Evolutionary conservation across 2,113 vertebrate species (phyloP).

Genomic region (Elephantulus edwardii): DNA sequence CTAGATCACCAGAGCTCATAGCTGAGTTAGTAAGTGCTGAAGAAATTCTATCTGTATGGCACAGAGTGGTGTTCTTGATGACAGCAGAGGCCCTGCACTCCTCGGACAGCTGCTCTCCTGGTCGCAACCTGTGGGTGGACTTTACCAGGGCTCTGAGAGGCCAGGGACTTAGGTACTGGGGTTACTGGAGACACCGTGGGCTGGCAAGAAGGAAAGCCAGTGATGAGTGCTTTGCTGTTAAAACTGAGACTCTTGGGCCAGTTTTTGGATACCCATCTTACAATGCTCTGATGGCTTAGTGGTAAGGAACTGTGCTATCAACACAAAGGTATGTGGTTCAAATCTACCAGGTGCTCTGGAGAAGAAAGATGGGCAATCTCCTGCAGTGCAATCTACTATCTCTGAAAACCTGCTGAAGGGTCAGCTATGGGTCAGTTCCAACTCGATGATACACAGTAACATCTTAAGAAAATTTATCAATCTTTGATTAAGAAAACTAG

Average conservation of each 20-base stretch:
- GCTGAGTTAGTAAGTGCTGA: not conserved
- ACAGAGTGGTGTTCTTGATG: not conserved
- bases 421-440: too few species aligned
- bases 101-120: not conserved
- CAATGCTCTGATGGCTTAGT: too few species aligned
- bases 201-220: not conserved
- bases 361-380: too few species aligned
- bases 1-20: too few species aligned
- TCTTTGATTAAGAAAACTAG: too few species aligned
- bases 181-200: not conserved
- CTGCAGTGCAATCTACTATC: too few species aligned
- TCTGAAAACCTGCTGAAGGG: too few species aligned
- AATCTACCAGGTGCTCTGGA: too few species aligned
- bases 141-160: not conserved
- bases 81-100: not conserved
- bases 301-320: too few species aligned
- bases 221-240: not conserved
- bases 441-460: too few species aligned
- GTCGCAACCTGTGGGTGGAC: not conserved
- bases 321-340: too few species aligned
- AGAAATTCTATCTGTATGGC: not conserved
- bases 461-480: too few species aligned
- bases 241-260: not conserved
- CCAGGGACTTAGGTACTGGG: fast-evolving
- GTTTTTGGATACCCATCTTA: not conserved